These are phyloP conservation scores for Pollenia angustigena DNA, from an alignment of 2,888 invertebrate species.

Conservation along the genomic window DNA sequence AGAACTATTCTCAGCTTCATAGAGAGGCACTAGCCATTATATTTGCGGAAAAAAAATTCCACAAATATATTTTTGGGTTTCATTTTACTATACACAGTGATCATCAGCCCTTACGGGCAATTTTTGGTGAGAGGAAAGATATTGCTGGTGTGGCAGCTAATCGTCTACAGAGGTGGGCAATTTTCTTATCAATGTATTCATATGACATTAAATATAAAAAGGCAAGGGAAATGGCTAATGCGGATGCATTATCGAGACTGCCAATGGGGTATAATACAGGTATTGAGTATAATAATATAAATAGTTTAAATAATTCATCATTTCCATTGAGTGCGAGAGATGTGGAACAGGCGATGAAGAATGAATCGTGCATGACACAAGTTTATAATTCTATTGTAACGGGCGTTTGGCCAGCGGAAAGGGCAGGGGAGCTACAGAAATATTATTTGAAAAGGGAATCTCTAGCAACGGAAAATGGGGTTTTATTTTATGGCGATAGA, in stretches of 20 bases:
- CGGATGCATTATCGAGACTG: constrained; percentile 32
- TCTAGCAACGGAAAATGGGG: constrained; percentile 41
- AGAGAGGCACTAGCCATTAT: too few relatives aligned
- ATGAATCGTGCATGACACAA: background rate
- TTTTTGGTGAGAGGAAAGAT: too few relatives aligned
- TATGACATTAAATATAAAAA: constrained; percentile 48
- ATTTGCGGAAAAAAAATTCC: too few relatives aligned
- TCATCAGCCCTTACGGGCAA: too few relatives aligned
- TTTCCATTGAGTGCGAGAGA: constrained; percentile 43
- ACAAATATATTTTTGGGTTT: too few relatives aligned
- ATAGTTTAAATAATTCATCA: constrained; percentile 33
- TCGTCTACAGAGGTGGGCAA: constrained; percentile 43
- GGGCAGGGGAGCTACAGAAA: constrained; percentile 1
- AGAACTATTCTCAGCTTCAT: too few relatives aligned
- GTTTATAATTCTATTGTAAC: constrained; percentile 33
- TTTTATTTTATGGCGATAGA: constrained; percentile 68
- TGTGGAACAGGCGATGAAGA: constrained; percentile 6
- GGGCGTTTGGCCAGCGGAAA: constrained; percentile 34
- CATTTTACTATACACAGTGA: too few relatives aligned
- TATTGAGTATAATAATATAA: constrained; percentile 53
- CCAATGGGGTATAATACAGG: constrained; percentile 45
- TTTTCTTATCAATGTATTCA: background rate
- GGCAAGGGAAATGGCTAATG: constrained; percentile 29
- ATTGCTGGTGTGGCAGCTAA: background rate
- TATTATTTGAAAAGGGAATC: constrained; percentile 52